Evolutionary conservation across 2,888 invertebrate genomes (phyloP), one percentile per base, ranked within the genome.

Genomic region (Papilio gigon): DNA sequence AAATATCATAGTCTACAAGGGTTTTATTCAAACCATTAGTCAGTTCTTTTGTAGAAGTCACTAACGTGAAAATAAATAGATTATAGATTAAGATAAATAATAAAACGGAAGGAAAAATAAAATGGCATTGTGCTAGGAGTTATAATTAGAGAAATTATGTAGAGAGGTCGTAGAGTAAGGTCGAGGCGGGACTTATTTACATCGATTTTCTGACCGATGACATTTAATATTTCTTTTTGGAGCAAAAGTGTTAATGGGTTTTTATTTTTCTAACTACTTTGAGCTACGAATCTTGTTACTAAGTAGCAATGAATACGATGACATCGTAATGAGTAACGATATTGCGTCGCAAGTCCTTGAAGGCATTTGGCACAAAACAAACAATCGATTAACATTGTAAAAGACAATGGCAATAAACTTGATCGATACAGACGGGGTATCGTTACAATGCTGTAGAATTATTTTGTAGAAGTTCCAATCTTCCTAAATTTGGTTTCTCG

Each of bases 181-280:
- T 53, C 53, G 53, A 60, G 35, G 30, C 30, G 60, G 35, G 14
- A 59, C 37, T 30, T 69, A 53, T 64, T 64, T 65, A 59, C 70
- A 74, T 78, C 70, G 78, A 78, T 77, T 78, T 76, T 73, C 53
- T 62, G 70, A 20, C n/a, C 71, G 67, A 73, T 73, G 77, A 22
- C 11, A n/a, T 56, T 4, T 56, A 56, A 14, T n/a, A 4, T 3
- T 17, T 56, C 2, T n/a, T 56, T 47, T 56, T 56, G 1, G 53
- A 17, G 30, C 27, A 17, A 53, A 53, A 53, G 8, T 27, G 27
- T 12, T 11, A 53, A 30, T 56, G 17, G n/a, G n/a, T 30, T 56
- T 12, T 22, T 3, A 5, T 47, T 22, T 42, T 47, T 12, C 22
- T 22, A 22, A 12, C 20, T 2, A 42, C n/a, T 14, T n/a, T n/a